Evolutionary conservation across 2,888 invertebrate genomes (phyloP).

Genomic region (Leptarthrus brevirostris): DNA sequence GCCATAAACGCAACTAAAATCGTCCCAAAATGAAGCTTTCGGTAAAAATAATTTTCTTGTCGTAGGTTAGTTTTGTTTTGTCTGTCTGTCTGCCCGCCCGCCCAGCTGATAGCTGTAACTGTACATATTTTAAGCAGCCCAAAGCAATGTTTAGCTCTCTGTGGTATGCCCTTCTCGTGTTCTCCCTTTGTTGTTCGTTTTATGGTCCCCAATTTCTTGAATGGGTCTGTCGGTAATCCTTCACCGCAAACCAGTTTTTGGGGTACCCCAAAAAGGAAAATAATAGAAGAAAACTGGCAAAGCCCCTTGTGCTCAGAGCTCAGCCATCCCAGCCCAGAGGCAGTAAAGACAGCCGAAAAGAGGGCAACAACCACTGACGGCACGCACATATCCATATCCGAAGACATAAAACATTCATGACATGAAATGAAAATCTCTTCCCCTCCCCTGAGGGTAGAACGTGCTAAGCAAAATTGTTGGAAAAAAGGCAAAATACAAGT

Average conservation of each 20-base stretch:
- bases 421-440: constrained; percentile 34
- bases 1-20: constrained; percentile 38
- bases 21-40: constrained; percentile 45
- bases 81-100: constrained; percentile 43
- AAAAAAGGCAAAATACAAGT: constrained; percentile 1
- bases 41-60: constrained; percentile 46
- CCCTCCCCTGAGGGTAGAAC: constrained; percentile 14
- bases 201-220: constrained; percentile 47
- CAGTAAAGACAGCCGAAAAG: constrained; percentile 15
- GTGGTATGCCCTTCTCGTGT: constrained; percentile 37
- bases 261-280: constrained; percentile 39
- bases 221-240: constrained; percentile 48
- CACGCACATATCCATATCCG: constrained; percentile 49
- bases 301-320: constrained; percentile 11
- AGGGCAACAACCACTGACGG: constrained; percentile 41
- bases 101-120: constrained; percentile 38
- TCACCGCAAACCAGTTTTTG: constrained; percentile 43
- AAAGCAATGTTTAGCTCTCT: constrained; percentile 6
- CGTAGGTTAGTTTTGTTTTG: constrained; percentile 48
- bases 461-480: constrained; percentile 45
- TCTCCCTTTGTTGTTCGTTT: constrained; percentile 13
- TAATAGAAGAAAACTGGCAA: constrained; percentile 41
- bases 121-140: constrained; percentile 41
- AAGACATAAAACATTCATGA: constrained; percentile 49
- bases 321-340: not conserved